A percentile compares a stretch with the other conserved stretches of the same genome.
Conservation (phyloP, 2,113 vertebrate genomes). For the Cyphomyrus discorhynchus region DNA sequence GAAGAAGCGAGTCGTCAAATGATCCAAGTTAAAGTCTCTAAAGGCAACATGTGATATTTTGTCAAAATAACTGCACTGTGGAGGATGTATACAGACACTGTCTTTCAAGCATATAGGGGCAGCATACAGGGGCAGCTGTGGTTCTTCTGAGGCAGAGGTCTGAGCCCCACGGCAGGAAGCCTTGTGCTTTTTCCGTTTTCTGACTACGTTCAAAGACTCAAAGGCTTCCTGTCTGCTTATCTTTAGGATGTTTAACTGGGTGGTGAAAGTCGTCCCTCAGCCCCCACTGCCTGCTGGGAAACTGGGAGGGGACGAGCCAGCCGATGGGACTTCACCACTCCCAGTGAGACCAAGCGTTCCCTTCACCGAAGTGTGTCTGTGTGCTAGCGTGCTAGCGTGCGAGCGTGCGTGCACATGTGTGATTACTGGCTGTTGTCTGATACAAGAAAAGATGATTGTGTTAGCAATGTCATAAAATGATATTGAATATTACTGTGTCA, state of each 20-base stretch:
- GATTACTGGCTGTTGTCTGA: neutral
- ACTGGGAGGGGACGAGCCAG: constrained; percentile 5
- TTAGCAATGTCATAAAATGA: neutral
- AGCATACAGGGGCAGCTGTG: neutral
- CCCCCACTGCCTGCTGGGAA: constrained; percentile 21
- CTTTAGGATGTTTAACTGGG: constrained; percentile 50
- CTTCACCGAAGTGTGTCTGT: neutral
- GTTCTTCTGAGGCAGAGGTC: neutral
- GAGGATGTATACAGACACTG: neutral
- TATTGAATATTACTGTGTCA: neutral
- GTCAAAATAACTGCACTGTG: neutral
- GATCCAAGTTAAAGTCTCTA: neutral
- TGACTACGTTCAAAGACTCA: neutral
- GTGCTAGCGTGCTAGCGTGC: neutral
- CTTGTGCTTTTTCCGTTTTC: neutral
- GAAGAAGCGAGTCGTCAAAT: neutral
- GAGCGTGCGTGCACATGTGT: neutral
- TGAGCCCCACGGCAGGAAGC: neutral
- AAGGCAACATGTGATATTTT: neutral
- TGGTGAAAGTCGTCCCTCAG: constrained; percentile 46
- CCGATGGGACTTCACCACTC: neutral
- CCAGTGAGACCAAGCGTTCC: constrained; percentile 18
- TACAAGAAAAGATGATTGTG: neutral
- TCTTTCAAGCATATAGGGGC: neutral
- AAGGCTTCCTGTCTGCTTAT: constrained; percentile 12